These are phyloP conservation scores for Tangara arthus DNA, from an alignment of 2,797 vertebrate genomes.

Conservation along the genomic window DNA sequence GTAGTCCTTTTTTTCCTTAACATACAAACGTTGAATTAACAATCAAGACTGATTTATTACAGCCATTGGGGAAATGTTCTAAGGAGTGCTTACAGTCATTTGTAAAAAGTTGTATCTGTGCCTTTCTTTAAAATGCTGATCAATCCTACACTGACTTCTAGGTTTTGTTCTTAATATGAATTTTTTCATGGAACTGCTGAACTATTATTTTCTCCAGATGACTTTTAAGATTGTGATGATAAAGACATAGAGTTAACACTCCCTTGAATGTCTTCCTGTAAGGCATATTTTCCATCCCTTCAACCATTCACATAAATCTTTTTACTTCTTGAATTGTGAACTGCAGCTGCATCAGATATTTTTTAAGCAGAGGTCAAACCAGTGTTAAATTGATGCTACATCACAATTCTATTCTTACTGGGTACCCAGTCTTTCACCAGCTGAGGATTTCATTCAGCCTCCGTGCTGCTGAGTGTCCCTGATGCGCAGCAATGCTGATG, in stretches of 20 bases:
- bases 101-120: not conserved
- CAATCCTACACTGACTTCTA: not conserved
- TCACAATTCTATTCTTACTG: not conserved
- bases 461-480: accelerated
- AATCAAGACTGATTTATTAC: not conserved
- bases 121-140: not conserved
- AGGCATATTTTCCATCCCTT: not conserved
- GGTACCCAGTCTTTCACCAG: not conserved
- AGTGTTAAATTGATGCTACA: not conserved
- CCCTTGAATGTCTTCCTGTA: not conserved
- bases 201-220: not conserved
- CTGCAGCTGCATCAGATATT: not conserved
- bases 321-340: not conserved
- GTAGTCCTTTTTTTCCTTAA: not conserved
- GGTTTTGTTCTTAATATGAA: not conserved
- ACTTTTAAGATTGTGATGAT: not conserved
- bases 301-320: not conserved
- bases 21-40: not conserved
- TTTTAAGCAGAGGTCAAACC: not conserved
- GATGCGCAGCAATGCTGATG: not conserved
- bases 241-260: not conserved
- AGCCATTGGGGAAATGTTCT: not conserved
- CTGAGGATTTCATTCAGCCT: not conserved
- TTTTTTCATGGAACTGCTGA: not conserved
- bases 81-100: not conserved